Percentiles rank a stretch among this genome's conserved stretches.
phyloP scores from a whole-genome alignment of 2,888 invertebrate genomes.

The Hartigia nigra region DNA sequence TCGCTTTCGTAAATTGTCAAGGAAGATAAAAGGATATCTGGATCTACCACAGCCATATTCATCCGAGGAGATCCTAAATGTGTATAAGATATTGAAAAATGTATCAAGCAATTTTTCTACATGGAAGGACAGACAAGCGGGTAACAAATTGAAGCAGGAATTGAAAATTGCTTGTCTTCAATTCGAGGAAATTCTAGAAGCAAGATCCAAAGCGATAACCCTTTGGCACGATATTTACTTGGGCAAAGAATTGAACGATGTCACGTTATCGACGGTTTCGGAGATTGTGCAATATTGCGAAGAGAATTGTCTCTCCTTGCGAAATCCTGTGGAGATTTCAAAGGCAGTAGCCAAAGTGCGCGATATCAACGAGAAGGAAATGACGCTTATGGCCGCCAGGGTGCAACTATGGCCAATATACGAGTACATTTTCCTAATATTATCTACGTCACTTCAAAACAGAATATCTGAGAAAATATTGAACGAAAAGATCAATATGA shows the following conservation, averaged over 20 bases:
- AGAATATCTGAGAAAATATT: slow-evolving; percentile 30
- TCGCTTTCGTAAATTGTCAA: slow-evolving; percentile 50
- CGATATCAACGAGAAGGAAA: slow-evolving; percentile 26
- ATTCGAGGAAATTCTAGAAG: slow-evolving; percentile 29
- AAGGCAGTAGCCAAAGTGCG: slow-evolving; percentile 21
- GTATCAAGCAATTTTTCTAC: slow-evolving; percentile 35
- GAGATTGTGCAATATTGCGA: slow-evolving; percentile 34
- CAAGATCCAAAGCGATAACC: slow-evolving; percentile 34
- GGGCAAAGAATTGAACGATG: slow-evolving; percentile 30
- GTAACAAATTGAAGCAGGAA: slow-evolving; percentile 28
- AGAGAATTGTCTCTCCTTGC: slow-evolving; percentile 28
- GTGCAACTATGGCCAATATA: slow-evolving; percentile 71
- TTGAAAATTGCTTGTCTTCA: slow-evolving; percentile 42
- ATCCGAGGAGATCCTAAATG: slow-evolving; percentile 35
- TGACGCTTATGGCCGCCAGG: slow-evolving; percentile 49
- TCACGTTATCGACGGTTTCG: slow-evolving; percentile 20
- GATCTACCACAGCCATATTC: slow-evolving; percentile 46
- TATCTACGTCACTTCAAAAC: slow-evolving; percentile 47
- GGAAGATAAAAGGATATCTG: slow-evolving; percentile 44
- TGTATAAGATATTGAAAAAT: slow-evolving; percentile 32
- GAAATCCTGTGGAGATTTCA: slow-evolving; percentile 29
- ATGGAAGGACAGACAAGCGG: slow-evolving; percentile 29
- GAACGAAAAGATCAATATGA: not conserved
- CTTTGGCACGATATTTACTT: slow-evolving; percentile 44
- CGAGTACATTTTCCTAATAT: slow-evolving; percentile 67